Conservation (phyloP, 1,140 invertebrate genomes). For the Hermatobates lingyangjiaoensis region DNA sequence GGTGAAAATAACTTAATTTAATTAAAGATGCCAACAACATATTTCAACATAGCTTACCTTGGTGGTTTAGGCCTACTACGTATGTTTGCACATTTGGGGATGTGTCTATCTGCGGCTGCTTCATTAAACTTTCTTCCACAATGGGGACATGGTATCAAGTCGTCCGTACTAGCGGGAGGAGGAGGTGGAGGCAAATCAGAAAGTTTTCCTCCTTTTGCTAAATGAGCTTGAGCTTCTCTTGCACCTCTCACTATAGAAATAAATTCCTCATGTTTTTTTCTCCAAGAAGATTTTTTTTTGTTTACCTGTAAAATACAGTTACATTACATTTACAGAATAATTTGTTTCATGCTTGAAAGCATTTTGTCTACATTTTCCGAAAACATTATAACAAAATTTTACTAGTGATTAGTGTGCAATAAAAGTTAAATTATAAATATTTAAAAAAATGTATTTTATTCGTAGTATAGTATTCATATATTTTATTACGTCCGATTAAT, state of each 20-base stretch:
- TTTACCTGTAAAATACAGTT: too few relatives aligned
- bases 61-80: conserved; percentile 54
- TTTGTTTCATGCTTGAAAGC: too few relatives aligned
- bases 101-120: conserved; percentile 73
- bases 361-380: too few relatives aligned
- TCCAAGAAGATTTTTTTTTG: conserved; percentile 54
- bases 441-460: background rate
- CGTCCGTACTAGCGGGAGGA: conserved; percentile 62
- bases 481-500: background rate
- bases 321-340: too few relatives aligned
- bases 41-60: too few relatives aligned
- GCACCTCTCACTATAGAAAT: conserved; percentile 74
- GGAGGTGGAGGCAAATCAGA: conserved; percentile 79
- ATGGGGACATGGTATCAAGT: conserved; percentile 82
- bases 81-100: conserved; percentile 76
- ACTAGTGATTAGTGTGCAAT: background rate
- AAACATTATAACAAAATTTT: too few relatives aligned
- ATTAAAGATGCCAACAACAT: too few relatives aligned
- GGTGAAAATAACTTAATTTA: too few relatives aligned
- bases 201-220: conserved; percentile 69
- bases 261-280: conserved; percentile 82
- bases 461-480: background rate
- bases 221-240: conserved; percentile 63
- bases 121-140: conserved; percentile 74
- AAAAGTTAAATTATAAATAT: background rate